phyloP scores from a whole-genome alignment of 1,140 invertebrate genomes.

The Matsumurasca onukii region DNA sequence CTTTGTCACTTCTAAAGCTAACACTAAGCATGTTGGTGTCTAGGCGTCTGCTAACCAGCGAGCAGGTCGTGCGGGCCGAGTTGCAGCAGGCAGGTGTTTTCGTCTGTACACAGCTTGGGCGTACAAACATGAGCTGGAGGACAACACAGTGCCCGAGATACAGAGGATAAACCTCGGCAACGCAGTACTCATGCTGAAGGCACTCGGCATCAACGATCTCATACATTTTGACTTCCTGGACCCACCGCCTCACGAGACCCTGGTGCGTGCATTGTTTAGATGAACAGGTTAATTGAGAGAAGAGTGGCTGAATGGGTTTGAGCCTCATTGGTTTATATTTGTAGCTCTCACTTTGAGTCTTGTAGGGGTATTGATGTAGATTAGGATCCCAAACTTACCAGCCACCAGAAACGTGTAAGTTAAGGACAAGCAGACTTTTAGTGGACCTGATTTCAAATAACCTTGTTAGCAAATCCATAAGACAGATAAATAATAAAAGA shows the following conservation, averaged over 20 bases:
- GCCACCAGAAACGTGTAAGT: too few species aligned
- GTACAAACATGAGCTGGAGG: slow-evolving; percentile 96
- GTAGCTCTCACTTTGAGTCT: too few species aligned
- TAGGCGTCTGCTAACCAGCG: slow-evolving; percentile 90
- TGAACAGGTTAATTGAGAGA: too few species aligned
- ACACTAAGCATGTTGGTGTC: background rate
- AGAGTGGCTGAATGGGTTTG: too few species aligned
- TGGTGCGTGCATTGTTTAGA: slow-evolving; percentile 68
- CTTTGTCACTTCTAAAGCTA: too few species aligned
- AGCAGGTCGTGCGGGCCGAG: slow-evolving; percentile 88
- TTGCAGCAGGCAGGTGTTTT: slow-evolving; percentile 97
- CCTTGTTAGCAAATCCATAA: too few species aligned
- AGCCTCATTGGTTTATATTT: too few species aligned
- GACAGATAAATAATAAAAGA: too few species aligned
- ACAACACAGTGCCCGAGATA: slow-evolving; percentile 97
- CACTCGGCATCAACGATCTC: slow-evolving; percentile 95
- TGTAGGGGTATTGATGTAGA: too few species aligned
- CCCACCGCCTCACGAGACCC: slow-evolving; percentile 95
- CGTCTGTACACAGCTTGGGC: slow-evolving; percentile 96
- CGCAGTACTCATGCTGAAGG: slow-evolving; percentile 95
- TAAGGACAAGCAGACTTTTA: too few species aligned
- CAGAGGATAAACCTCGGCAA: slow-evolving; percentile 98
- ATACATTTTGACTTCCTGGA: slow-evolving; percentile 99
- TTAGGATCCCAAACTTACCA: too few species aligned
- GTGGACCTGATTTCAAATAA: too few species aligned